A percentile compares a stretch with the other conserved stretches of the same genome.
phyloP scores from a whole-genome alignment of 64 coral and sea anemone genomes.

The Platygyra sinensis region DNA sequence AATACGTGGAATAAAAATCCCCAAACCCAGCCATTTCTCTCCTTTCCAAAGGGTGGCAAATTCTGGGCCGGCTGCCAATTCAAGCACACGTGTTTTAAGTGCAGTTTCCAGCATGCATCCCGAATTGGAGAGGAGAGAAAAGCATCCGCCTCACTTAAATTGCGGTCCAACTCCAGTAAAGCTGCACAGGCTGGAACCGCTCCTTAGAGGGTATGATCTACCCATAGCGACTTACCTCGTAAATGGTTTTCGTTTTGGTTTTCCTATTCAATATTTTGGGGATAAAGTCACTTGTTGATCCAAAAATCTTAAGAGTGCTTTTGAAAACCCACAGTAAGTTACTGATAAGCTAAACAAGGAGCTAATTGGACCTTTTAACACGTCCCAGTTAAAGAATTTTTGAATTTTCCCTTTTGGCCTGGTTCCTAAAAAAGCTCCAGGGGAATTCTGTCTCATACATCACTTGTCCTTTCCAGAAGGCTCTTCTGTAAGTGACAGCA shows the following conservation, averaged over 20 bases:
- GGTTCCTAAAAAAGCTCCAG: neutral
- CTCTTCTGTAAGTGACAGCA: neutral
- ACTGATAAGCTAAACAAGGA: neutral
- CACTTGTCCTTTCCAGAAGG: neutral
- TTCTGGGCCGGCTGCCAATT: neutral
- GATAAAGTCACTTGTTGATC: neutral
- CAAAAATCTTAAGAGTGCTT: too few relatives aligned
- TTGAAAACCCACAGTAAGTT: neutral
- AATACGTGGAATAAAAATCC: neutral
- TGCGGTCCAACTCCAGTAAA: slow-evolving; percentile 33
- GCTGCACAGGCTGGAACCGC: neutral
- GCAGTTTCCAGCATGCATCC: neutral
- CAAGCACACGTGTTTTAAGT: neutral
- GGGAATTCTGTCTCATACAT: slow-evolving; percentile 1
- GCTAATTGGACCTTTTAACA: neutral
- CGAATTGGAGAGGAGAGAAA: neutral
- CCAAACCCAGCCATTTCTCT: too few relatives aligned
- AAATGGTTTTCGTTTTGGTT: neutral
- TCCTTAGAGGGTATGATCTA: neutral
- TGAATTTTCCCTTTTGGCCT: neutral
- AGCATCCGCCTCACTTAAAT: neutral
- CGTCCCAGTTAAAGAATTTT: neutral
- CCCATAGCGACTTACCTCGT: neutral
- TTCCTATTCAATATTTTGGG: slow-evolving; percentile 26
- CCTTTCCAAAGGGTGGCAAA: slow-evolving; percentile 8